Conservation (phyloP, 1,140 invertebrate genomes). For the Cotesia glomerata region DNA sequence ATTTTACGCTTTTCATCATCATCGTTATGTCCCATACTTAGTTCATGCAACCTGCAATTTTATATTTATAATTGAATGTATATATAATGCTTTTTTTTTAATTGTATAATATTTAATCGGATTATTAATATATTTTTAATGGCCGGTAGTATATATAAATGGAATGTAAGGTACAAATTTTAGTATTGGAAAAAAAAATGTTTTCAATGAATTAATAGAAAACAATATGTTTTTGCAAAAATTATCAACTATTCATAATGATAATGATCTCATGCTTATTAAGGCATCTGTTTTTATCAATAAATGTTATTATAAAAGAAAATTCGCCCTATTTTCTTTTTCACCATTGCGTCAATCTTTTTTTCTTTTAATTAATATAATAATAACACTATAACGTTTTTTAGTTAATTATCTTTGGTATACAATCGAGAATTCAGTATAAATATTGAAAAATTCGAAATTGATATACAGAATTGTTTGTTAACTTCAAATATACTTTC, state of each 20-base stretch:
- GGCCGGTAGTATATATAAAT: conserved; percentile 22
- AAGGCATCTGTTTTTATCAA: conserved; percentile 21
- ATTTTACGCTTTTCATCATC: conserved; percentile 13
- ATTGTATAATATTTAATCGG: background rate
- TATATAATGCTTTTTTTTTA: background rate
- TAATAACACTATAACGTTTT: conserved; percentile 49
- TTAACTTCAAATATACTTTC: background rate
- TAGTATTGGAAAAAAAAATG: background rate
- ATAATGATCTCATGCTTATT: conserved; percentile 9
- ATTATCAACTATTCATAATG: background rate
- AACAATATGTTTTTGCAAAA: background rate
- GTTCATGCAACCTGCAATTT: conserved; percentile 1
- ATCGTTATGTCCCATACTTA: conserved; percentile 22
- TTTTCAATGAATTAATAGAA: background rate
- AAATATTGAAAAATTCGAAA: conserved; percentile 50
- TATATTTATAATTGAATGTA: background rate
- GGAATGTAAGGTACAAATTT: conserved; percentile 13
- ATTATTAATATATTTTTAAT: conserved; percentile 19
- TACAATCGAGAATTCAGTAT: conserved; percentile 51
- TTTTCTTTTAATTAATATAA: conserved; percentile 26
- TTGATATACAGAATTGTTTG: conserved; percentile 28
- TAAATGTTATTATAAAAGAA: conserved; percentile 14
- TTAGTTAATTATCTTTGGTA: conserved; percentile 60
- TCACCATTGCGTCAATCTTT: conserved; percentile 2
- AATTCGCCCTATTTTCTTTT: conserved; percentile 1